Base-by-base conservation (phyloP, 2,888 invertebrate species). In the Plusia festucae region DNA sequence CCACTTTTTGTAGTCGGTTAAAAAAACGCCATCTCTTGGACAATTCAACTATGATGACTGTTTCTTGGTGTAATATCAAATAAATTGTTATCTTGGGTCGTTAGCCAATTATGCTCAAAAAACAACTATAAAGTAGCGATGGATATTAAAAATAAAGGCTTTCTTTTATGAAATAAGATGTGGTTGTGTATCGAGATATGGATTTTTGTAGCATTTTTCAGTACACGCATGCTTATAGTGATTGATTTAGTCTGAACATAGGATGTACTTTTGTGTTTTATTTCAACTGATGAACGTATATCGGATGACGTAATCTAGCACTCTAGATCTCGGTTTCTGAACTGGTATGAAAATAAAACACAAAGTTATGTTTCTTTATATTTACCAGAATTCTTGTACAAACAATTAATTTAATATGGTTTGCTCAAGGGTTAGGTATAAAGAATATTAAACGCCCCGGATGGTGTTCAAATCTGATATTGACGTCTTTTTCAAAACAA, bases 161-260 rank as follows among this genome's bases (percentile, higher is more conserved):
- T 90, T 88, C 76, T 91, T 91, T 90, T 91, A 92, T 91, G 84
- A 89, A 88, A 89, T 90, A 90, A 89, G 88, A 90, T 84, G 87
- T 89, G 92, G 93, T 92, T 92, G 92, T 92, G 92, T 89, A 88
- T 84, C 84, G 82, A 78, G 65, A 73, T 82, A 70, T 65, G 63
- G 71, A 79, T 77, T 87, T 87, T 90, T 88, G 73, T 88, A 87
- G 87, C 78, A 85, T 75, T 87, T 88, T 79, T 70, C 63, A 79
- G 70, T 53, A 70, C 76, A 73, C 68, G 70, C 72, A 71, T 73
- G 68, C 65, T 68, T 78, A 58, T 64, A 61, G 72, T 73, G 60
- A 53, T 61, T 76, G 57, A 34, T 68, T 76, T 70, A 46, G 57
- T 49, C 7, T 46, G 18, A n/a, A 30, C 44, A 24, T 52, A 3